Conservation (phyloP, 2,888 invertebrate genomes). For the Podabrus alpinus region DNA sequence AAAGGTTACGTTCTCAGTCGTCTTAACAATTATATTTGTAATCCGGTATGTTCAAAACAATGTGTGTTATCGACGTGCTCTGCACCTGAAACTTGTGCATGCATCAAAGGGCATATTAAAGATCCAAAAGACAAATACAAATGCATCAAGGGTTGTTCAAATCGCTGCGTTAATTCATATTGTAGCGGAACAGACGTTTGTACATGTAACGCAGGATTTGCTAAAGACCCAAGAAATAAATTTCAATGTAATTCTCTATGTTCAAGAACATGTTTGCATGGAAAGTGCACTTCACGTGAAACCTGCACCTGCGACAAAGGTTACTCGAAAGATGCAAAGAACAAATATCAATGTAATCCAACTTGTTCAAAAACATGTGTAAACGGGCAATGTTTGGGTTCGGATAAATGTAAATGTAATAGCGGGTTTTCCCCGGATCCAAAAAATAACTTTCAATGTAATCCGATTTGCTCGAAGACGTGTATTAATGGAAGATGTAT, state of each 20-base stretch:
- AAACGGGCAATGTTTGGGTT: no score
- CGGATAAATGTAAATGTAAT: no score
- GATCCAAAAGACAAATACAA: slow-evolving; percentile 42
- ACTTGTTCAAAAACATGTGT: no score
- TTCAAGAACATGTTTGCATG: slow-evolving; percentile 30
- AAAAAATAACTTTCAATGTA: no score
- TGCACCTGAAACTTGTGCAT: slow-evolving; percentile 53
- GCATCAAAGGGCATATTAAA: slow-evolving; percentile 53
- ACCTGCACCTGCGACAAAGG: slow-evolving; percentile 68
- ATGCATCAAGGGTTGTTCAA: neutral
- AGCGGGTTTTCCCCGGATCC: no score
- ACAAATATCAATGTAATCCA: no score
- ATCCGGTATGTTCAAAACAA: slow-evolving; percentile 27
- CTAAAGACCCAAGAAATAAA: slow-evolving; percentile 15
- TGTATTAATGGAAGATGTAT: no score
- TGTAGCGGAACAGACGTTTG: slow-evolving; percentile 46
- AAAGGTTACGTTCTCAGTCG: slow-evolving; percentile 53
- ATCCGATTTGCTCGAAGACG: no score
- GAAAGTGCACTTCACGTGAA: slow-evolving; percentile 41
- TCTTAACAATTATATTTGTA: neutral
- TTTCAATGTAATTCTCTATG: slow-evolving; percentile 39
- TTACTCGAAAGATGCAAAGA: slow-evolving; percentile 61
- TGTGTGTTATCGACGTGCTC: slow-evolving; percentile 50
- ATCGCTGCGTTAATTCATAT: slow-evolving; percentile 31
- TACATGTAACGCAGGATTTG: slow-evolving; percentile 36